Evolutionary conservation across 2,113 vertebrate genomes (phyloP).

Genomic region (Ibidorhyncha struthersii): DNA sequence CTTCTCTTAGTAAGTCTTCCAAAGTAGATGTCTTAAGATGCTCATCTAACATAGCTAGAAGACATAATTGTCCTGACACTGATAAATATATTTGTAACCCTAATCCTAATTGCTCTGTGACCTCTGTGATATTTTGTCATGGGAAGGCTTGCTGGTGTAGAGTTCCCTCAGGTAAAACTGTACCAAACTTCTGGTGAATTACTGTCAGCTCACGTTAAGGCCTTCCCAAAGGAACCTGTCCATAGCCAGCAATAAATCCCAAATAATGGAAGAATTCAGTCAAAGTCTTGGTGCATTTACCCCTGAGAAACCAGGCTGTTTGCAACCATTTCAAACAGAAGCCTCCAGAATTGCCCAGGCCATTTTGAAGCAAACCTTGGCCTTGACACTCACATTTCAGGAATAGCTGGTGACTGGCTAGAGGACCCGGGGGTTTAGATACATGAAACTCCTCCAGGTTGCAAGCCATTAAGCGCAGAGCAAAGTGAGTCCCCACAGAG

Average conservation of each 20-base stretch:
- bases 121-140: conserved; percentile 8
- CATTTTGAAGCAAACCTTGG: not conserved
- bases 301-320: not conserved
- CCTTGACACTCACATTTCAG: not conserved
- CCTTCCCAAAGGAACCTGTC: not conserved
- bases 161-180: conserved; percentile 17
- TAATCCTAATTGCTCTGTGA: conserved; percentile 41
- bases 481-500: not conserved
- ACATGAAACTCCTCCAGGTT: not conserved
- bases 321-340: not conserved
- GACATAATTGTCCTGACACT: conserved; percentile 18
- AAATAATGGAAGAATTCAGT: not conserved
- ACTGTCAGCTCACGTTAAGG: conserved; percentile 19
- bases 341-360: not conserved
- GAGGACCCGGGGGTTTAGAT: not conserved
- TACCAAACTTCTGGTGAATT: conserved; percentile 13
- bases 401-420: not conserved
- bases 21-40: not conserved
- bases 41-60: not conserved
- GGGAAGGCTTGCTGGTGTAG: not conserved
- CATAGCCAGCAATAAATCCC: not conserved
- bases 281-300: not conserved
- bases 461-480: not conserved
- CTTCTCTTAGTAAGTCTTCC: not conserved
- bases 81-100: conserved; percentile 24